Percentiles rank a stretch among this genome's conserved stretches.
Conservation (phyloP, 2,797 vertebrate genomes). For the Lepilemur ruficaudatus region DNA sequence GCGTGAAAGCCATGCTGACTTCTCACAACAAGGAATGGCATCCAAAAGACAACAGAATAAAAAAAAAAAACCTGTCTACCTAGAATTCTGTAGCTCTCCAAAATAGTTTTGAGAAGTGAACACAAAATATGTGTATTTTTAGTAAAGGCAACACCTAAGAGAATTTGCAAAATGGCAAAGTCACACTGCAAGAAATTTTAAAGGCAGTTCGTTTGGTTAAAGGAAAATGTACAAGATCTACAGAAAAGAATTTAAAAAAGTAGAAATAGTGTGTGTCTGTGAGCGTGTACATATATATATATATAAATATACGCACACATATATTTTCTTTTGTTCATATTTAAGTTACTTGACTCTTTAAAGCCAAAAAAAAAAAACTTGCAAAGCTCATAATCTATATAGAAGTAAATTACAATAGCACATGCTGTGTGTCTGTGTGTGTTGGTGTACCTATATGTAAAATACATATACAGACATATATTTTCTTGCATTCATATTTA, state of each 20-base stretch:
- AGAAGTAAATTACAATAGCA: too few relatives aligned
- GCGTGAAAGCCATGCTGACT: not conserved
- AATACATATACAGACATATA: too few relatives aligned
- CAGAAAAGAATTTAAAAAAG: not conserved
- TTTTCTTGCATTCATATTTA: not conserved
- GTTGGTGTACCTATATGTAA: too few relatives aligned
- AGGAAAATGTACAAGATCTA: not conserved
- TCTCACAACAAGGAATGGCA: not conserved
- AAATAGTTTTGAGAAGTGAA: not conserved
- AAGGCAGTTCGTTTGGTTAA: not conserved
- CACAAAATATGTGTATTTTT: not conserved
- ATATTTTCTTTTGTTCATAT: not conserved
- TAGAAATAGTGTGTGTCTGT: not conserved
- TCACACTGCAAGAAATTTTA: not conserved
- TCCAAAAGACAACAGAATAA: not conserved
- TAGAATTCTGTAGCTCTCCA: not conserved
- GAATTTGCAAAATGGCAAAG: not conserved
- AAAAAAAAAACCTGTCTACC: not conserved
- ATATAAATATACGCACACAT: not conserved
- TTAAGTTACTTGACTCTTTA: not conserved
- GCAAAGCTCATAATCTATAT: too few relatives aligned
- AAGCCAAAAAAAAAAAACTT: too few relatives aligned
- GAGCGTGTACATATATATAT: not conserved
- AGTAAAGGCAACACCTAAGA: not conserved
- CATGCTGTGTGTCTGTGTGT: too few relatives aligned